Conservation (phyloP, 2,797 vertebrate species). For the Natrix natrix region DNA sequence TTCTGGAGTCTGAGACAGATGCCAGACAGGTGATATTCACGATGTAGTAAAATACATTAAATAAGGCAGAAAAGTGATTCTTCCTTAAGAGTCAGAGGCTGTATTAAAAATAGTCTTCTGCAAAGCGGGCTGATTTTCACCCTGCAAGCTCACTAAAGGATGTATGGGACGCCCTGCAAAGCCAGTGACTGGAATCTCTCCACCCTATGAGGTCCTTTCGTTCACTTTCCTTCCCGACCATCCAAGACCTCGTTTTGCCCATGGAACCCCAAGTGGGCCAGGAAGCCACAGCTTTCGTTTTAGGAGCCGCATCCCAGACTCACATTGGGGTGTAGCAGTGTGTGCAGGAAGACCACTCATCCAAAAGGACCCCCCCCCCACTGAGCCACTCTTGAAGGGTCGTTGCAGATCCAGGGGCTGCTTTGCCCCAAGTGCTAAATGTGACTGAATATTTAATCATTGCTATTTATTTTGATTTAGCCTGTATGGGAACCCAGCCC, state of each 20-base stretch:
- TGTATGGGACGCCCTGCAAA: neutral
- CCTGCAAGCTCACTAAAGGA: neutral
- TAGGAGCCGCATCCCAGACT: neutral
- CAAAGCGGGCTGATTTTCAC: neutral
- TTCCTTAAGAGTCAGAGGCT: neutral
- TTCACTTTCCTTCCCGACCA: neutral
- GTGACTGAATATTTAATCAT: neutral
- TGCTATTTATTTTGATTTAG: neutral
- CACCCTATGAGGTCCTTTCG: neutral
- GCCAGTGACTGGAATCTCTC: neutral
- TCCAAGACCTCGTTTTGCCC: neutral
- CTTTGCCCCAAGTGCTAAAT: neutral
- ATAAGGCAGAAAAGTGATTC: neutral
- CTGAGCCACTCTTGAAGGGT: neutral
- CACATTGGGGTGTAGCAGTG: neutral
- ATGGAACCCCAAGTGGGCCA: neutral
- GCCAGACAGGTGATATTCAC: neutral
- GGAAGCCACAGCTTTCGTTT: neutral
- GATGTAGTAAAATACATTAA: neutral
- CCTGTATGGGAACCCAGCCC: neutral
- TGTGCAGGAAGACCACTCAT: neutral
- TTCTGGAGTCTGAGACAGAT: neutral
- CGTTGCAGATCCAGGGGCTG: neutral
- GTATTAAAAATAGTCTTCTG: neutral
- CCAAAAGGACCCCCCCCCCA: neutral